Evolutionary conservation across 2,113 vertebrate species (phyloP).

Genomic region (Nettapus auritus): DNA sequence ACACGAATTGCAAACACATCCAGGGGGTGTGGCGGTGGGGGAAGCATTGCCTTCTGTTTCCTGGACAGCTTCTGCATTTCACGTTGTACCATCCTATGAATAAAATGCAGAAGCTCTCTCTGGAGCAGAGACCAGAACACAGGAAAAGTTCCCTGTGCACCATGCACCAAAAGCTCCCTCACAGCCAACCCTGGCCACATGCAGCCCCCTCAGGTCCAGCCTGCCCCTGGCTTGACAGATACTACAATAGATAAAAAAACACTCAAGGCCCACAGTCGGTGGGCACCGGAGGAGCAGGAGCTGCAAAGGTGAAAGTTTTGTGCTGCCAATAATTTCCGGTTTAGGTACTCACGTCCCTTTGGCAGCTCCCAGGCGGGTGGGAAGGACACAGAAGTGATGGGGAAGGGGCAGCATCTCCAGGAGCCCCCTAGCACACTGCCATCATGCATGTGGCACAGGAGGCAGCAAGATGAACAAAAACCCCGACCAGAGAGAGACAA

Average conservation of each 20-base stretch:
- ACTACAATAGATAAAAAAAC: background rate
- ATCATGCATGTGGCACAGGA: fast-evolving
- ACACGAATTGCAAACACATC: background rate
- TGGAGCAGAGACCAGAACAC: background rate
- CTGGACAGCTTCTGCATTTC: conserved; percentile 30
- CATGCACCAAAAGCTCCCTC: fast-evolving
- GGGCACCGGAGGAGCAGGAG: background rate
- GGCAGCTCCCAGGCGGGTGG: background rate
- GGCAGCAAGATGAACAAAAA: background rate
- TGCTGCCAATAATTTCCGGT: background rate
- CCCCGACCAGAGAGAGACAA: background rate
- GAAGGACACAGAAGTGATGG: background rate
- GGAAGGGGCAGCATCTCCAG: background rate
- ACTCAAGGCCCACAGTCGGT: no score
- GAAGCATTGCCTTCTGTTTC: background rate
- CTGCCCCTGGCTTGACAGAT: background rate
- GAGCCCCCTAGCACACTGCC: background rate
- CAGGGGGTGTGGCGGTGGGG: fast-evolving
- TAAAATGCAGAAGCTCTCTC: conserved; percentile 4
- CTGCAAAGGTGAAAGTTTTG: background rate
- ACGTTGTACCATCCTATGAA: background rate
- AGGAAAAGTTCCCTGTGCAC: background rate
- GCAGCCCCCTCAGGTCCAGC: background rate
- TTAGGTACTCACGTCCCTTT: background rate
- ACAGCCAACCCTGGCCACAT: fast-evolving